Evolutionary conservation across 2,888 invertebrate species (phyloP), one percentile per base, ranked within the genome.

Genomic region (Rhingia rostrata): DNA sequence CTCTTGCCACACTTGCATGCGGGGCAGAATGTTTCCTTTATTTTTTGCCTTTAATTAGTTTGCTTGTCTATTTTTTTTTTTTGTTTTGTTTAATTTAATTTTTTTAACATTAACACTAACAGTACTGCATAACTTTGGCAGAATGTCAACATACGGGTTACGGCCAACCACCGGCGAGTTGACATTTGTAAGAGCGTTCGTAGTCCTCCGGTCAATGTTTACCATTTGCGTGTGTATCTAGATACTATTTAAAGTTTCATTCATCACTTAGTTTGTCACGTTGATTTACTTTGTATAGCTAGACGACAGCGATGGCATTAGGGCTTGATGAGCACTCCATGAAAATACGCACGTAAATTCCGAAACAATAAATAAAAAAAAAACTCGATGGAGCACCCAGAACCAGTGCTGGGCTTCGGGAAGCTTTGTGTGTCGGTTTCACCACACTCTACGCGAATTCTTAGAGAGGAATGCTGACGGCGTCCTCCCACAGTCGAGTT

Each of bases 401-500:
- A 14, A 47, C 7, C 6, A 22, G 22, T 10, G 30, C 30, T 51
- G 22, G 22, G 22, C 14, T 12, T 7, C 22, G 45, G 32, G 14
- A 53, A 67, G 67, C 61, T 67, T 61, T 73, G 37, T 60, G 43
- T 51, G 45, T 72, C 49, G 60, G 53, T 56, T 30, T 9, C 30
- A 30, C 41, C 63, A 60, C 70, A 80, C 84, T 22, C 22, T 74
- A 74, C 75, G 74, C 80, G 84, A 66, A 69, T 53, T 69, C 12
- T 60, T 51, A 12, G 41, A 12, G 60, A 37, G 63, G 51, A 74
- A 84, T 66, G 35, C 81, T 79, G 45, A 67, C 80, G 77, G 51
- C 85, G 77, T 77, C 81, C 85, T 81, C 75, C 81, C 85, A 81
- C 85, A 72, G 56, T 56, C 61, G 67, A 81, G 75, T 70, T 72